Base-by-base conservation (phyloP, 2,888 invertebrate species). In the Drosophila anomelani region DNA sequence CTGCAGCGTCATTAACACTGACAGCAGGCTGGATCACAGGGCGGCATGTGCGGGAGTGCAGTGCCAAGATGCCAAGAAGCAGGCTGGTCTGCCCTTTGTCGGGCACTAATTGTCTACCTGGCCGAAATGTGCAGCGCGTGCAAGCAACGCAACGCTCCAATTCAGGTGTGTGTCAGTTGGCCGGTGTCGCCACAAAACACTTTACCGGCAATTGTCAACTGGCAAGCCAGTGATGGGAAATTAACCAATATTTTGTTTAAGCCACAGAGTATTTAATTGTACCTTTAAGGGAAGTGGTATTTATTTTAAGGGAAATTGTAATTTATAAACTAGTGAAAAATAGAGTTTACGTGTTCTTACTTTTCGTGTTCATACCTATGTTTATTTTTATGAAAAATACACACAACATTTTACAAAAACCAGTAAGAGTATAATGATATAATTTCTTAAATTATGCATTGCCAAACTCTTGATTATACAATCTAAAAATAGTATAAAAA, bases 111-210 rank as follows among this genome's bases (percentile, higher is more conserved):
- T 86, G 88, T 80, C 64, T 66, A 43, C 64, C 74, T 74, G 77
- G 76, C 89, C 88, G 83, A 83, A 88, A 83, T 85, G 84, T 89
- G 85, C 89, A 89, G 71, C 67, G 76, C 69, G 70, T 64, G 74
- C 70, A 72, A 26, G 63, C 39, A 47, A 15, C 44, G 62, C 56
- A 60, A 85, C 80, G 85, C 89, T 85, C 89, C 89, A 85, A 66
- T 85, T 85, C 89, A 85, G 89, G 89, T 89, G 88, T 86, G 63
- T 86, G 86, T 86, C 86, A 86, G 79, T 89, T 85, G 85, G 89
- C 76, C 88, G 88, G 76, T 68, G 58, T 78, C 47, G 79, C 85
- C 85, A 75, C 85, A 86, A 83, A 89, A 88, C 85, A 86, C 85
- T 86, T 86, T 86, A 67, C 83, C 64, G 79, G 77, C 85, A 89